Percentiles rank a stretch among this genome's conserved stretches.
phyloP scores from a whole-genome alignment of 2,888 invertebrate genomes.

The Dione vanillae region DNA sequence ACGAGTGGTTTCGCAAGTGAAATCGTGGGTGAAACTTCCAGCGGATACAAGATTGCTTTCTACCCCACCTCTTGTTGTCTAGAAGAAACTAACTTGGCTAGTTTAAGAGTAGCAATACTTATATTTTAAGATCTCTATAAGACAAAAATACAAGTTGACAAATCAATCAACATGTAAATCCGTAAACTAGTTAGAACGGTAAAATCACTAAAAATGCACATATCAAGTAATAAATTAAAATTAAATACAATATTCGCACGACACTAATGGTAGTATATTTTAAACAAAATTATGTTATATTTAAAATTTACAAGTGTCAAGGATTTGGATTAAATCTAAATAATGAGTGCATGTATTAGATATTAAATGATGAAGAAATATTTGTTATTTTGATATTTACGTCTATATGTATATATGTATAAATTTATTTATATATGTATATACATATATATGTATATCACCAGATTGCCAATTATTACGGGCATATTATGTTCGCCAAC shows the following conservation, averaged over 20 bases:
- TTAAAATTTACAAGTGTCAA: conserved; percentile 27
- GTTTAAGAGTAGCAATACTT: conserved; percentile 43
- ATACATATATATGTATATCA: not conserved
- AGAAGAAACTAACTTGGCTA: conserved; percentile 67
- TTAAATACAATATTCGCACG: conserved; percentile 27
- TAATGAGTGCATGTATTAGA: conserved; percentile 17
- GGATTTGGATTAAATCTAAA: conserved; percentile 28
- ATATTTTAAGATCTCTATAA: not conserved
- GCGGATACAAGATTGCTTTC: conserved; percentile 78
- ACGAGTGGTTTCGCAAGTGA: conserved; percentile 64
- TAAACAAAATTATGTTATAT: conserved; percentile 12
- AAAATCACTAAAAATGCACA: conserved; percentile 28
- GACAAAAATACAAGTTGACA: conserved; percentile 2
- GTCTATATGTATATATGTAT: not conserved
- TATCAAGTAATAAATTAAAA: conserved; percentile 25
- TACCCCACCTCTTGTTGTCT: conserved; percentile 71
- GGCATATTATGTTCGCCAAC: not conserved
- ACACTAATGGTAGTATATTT: conserved; percentile 23
- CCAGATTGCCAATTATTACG: not conserved
- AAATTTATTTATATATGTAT: not conserved
- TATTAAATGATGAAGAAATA: conserved; percentile 2
- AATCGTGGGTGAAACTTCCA: conserved; percentile 79
- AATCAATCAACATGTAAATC: conserved; percentile 21
- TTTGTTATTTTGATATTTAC: not conserved
- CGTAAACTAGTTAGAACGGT: conserved; percentile 35